Base-by-base conservation (phyloP, 1,140 invertebrate genomes). In the Acromyrmex charruanus region DNA sequence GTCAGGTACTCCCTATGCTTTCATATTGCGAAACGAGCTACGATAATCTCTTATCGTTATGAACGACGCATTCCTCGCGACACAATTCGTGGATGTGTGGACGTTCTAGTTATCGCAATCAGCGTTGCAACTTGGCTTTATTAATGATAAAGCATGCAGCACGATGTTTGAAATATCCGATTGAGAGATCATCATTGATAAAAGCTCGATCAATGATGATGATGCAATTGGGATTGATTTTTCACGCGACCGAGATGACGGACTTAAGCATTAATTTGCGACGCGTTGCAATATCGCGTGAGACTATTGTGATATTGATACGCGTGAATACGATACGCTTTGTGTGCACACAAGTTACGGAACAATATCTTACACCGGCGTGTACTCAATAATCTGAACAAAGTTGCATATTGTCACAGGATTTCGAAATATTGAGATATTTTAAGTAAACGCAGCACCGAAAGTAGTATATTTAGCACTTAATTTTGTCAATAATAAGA, bases 31-130 rank as follows among this genome's bases (percentile, higher is more conserved):
- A 74, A 61, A 84, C 18, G 28, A 49, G 16, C n/a, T 25, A 14
- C 66, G 55, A 51, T 84, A 74, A 82, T 74, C 31, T 49, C 68
- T 74, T 82, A 84, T 84, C 68, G 25, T 44, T 39, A 58, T 18
- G 31, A 63, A 51, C 58, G 31, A 31, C 3, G 44, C 79, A 58
- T 61, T 61, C 39, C 44, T 31, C 25, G 18, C 44, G 28, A 59
- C 25, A 84, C 55, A 84, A 84, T 31, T 59, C 1, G 35, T 39
- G 25, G 21, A 21, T 55, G 39, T 39, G 28, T 53, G 35, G 31
- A 72, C 35, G 31, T 44, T 49, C 39, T 25, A 35, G 39, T 75
- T 75, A 84, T 75, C 80, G 12, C 51, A 16, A 14, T n/a, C 49
- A 71, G 44, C 4, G 35, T 74, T 68, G 68, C 74, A 84, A 75